Evolutionary conservation across 1,140 invertebrate species (phyloP), one percentile per base, ranked within the genome.

Genomic region (Ephestia elutella): DNA sequence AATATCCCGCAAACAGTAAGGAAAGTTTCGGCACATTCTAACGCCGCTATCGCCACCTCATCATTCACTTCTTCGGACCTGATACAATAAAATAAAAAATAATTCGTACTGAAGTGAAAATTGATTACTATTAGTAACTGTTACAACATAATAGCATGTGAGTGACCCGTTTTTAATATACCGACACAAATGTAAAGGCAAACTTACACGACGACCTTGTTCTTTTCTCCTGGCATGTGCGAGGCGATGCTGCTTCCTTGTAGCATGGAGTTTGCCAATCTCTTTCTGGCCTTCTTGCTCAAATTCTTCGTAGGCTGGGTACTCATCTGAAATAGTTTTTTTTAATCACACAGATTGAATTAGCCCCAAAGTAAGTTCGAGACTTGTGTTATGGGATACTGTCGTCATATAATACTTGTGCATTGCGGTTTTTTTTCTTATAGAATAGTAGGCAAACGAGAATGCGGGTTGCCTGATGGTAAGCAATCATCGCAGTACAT

Each of bases 281-380:
- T 87, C 25, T 72, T 73, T 48, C 70, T 77, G 0, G 82, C 81
- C 66, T 86, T 87, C 57, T 86, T 87, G 49, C 82, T 86, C 49
- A 87, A 59, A 49, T 87, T 69, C 19, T 79, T 83, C 0, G 71
- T 80, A 7, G 80, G 73, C 56, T 80, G 75, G 0, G 65, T 66
- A 13, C 69, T 82, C 70, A 83, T 76, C 79, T 84, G 44, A 9
- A 61, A 44, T 15, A 48, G 55, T 35, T 18, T 10, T 51, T 50
- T 13, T 50, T 32, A 57, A 20, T 30, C 44, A 17, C 19, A 28
- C 25, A 28, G n/a, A n/a, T n/a, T n/a, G n/a, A n/a, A n/a, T n/a
- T n/a, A n/a, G n/a, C n/a, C n/a, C n/a, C n/a, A n/a, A n/a, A n/a
- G n/a, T n/a, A n/a, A n/a, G n/a, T n/a, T n/a, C n/a, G n/a, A n/a